Evolutionary conservation across 1,140 invertebrate genomes (phyloP).

Genomic region (Aradophagus sp.): DNA sequence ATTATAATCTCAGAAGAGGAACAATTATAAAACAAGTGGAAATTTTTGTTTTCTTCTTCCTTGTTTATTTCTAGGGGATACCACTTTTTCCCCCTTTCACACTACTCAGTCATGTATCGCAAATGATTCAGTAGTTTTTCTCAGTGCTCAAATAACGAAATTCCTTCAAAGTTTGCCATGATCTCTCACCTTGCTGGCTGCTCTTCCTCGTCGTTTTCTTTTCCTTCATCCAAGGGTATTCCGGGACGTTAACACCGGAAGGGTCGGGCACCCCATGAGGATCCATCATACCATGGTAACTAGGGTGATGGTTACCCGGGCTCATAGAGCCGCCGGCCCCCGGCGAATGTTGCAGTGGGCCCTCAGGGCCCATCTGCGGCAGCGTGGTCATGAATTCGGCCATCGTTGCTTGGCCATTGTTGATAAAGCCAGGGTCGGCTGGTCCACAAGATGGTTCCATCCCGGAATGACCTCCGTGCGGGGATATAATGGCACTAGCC

Average conservation of each 20-base stretch:
- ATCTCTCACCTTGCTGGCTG: constrained; percentile 87
- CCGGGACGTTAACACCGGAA: constrained; percentile 85
- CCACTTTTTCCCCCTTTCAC: no score
- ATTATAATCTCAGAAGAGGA: no score
- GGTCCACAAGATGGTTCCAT: constrained; percentile 70
- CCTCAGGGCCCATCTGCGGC: constrained; percentile 81
- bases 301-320: constrained; percentile 75
- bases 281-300: constrained; percentile 72
- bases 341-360: constrained; percentile 76
- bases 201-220: constrained; percentile 94
- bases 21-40: no score
- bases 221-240: constrained; percentile 98
- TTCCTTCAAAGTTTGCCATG: no score
- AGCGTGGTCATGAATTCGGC: constrained; percentile 92
- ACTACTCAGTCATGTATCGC: no score
- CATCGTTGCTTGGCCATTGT: constrained; percentile 93
- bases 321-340: constrained; percentile 77
- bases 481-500: constrained; percentile 70
- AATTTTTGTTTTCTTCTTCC: no score
- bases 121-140: no score
- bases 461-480: constrained; percentile 69
- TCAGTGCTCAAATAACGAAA: no score
- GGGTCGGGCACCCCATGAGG: constrained; percentile 79
- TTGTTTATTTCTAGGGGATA: no score
- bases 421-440: constrained; percentile 91